Evolutionary conservation across 2,888 invertebrate genomes (phyloP).

Genomic region (Cylloceria caligata): DNA sequence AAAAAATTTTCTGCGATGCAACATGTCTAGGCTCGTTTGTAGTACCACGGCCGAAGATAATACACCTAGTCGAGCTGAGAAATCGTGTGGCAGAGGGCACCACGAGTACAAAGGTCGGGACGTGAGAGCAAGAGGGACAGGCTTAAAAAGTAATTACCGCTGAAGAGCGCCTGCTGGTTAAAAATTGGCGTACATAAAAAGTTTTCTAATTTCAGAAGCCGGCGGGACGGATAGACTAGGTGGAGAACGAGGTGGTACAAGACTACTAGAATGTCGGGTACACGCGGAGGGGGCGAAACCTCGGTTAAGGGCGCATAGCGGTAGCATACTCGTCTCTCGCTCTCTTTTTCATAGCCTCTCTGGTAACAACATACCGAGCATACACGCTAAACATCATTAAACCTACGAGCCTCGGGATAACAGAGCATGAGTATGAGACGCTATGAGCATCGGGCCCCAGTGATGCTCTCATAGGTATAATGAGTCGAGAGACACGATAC

Average conservation of each 20-base stretch:
- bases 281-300: constrained; percentile 50
- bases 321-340: constrained; percentile 50
- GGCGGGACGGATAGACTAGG: constrained; percentile 68
- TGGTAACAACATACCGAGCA: constrained; percentile 56
- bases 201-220: constrained; percentile 84
- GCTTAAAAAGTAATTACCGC: constrained; percentile 84
- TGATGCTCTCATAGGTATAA: constrained; percentile 56
- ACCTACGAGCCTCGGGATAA: constrained; percentile 42
- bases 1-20: constrained; percentile 29
- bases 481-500: constrained; percentile 45
- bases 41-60: constrained; percentile 74
- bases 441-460: constrained; percentile 58
- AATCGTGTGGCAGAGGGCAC: constrained; percentile 45
- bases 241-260: constrained; percentile 36
- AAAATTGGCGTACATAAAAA: constrained; percentile 84
- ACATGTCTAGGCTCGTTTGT: constrained; percentile 13
- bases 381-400: constrained; percentile 46
- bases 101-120: constrained; percentile 57
- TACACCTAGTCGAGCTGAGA: constrained; percentile 65
- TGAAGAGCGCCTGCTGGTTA: constrained; percentile 82
- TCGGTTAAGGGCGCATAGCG: constrained; percentile 48
- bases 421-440: constrained; percentile 55
- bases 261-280: constrained; percentile 43
- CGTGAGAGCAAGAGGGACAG: constrained; percentile 72
- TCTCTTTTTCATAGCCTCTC: constrained; percentile 49